Conservation (phyloP, 2,888 invertebrate species). For the Rhogogaster chlorosoma region DNA sequence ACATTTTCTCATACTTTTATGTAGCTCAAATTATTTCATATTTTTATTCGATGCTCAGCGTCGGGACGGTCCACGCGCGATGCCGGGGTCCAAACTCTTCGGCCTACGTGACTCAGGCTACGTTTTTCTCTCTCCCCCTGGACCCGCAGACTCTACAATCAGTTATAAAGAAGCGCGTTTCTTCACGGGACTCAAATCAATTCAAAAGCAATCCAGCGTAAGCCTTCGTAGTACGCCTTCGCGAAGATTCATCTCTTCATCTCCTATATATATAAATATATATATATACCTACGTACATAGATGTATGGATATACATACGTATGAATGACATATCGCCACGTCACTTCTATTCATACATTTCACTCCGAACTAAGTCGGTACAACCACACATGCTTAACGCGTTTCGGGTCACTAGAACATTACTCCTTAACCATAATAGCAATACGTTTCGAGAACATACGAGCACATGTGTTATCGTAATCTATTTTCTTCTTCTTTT, state of each 20-base stretch:
- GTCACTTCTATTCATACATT: not conserved
- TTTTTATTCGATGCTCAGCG: not conserved
- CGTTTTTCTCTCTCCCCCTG: constrained; percentile 16
- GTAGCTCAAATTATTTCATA: not conserved
- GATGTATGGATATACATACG: not conserved
- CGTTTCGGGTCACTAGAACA: not conserved
- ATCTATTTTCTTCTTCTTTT: constrained; percentile 29
- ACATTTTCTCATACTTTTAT: not conserved
- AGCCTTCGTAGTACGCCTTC: not conserved
- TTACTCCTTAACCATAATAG: not conserved
- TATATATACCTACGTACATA: not conserved
- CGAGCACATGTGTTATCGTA: constrained; percentile 38
- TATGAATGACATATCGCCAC: not conserved
- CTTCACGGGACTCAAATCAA: constrained; percentile 6
- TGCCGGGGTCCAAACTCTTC: not conserved
- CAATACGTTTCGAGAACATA: constrained; percentile 26
- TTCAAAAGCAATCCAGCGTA: constrained; percentile 30
- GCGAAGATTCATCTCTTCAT: not conserved
- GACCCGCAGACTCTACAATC: not conserved
- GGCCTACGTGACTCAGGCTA: constrained; percentile 36
- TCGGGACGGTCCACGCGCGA: not conserved
- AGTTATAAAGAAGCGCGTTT: not conserved
- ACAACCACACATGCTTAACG: not conserved
- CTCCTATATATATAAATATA: not conserved
- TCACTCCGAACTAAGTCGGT: not conserved